A percentile compares a stretch with the other conserved stretches of the same genome.
Evolutionary conservation across 2,888 invertebrate genomes (phyloP).

Genomic region (Ophion costatus): DNA sequence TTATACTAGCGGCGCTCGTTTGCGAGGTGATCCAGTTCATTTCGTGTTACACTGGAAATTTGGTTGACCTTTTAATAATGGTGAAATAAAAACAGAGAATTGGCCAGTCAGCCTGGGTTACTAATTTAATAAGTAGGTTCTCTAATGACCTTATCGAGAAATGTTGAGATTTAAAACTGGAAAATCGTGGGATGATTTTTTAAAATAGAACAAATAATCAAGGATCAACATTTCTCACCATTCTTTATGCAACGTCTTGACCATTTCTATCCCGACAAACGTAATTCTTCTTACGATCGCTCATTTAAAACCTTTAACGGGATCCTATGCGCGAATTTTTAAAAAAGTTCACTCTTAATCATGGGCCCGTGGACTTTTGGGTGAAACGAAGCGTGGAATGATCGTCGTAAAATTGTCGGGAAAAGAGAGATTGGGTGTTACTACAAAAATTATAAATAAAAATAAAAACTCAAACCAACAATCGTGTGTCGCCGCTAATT

Average conservation of each 20-base stretch:
- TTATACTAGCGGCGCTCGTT: no score
- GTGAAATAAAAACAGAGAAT: neutral
- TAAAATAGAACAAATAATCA: neutral
- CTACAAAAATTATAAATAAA: slow-evolving; percentile 6
- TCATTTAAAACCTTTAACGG: neutral
- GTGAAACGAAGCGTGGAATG: neutral
- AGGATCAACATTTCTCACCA: neutral
- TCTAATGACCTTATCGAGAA: neutral
- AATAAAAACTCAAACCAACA: slow-evolving; percentile 19
- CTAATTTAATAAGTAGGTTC: neutral
- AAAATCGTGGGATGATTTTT: neutral
- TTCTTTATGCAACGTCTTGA: neutral
- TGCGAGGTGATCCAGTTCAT: neutral
- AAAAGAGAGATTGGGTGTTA: neutral
- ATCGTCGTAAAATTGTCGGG: neutral
- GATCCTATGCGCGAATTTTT: neutral
- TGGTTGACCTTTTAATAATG: neutral
- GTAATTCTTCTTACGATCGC: neutral
- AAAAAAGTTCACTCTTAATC: neutral
- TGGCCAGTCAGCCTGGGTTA: neutral
- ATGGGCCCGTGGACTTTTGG: neutral
- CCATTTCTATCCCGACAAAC: neutral
- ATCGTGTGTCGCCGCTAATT: neutral
- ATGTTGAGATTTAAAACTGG: neutral
- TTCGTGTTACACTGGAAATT: slow-evolving; percentile 13